A percentile compares a stretch with the other conserved stretches of the same genome.
phyloP scores from a whole-genome alignment of 2,888 invertebrate species.

The Ctena decussata region DNA sequence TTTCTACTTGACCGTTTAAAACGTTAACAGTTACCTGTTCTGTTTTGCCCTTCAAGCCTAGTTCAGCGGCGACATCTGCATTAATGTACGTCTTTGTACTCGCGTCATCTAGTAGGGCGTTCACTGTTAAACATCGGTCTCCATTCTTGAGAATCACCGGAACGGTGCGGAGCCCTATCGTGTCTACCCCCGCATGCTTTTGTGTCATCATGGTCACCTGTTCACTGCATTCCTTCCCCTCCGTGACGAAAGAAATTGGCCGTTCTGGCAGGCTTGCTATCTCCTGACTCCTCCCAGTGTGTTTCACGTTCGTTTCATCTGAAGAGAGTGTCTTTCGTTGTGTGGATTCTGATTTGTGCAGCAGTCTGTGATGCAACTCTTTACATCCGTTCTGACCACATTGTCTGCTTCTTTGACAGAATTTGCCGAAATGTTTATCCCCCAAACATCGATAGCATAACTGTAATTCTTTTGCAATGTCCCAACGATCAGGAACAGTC shows the following conservation, averaged over 20 bases:
- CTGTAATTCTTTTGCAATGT: constrained; percentile 2
- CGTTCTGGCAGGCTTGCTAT: neutral
- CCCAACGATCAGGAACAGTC: neutral
- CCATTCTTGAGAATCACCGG: constrained; percentile 46
- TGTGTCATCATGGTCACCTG: neutral
- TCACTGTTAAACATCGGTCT: constrained; percentile 25
- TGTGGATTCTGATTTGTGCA: too few relatives aligned
- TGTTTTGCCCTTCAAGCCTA: constrained; percentile 8
- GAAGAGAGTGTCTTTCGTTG: neutral
- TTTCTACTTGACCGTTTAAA: constrained; percentile 27
- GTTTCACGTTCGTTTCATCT: neutral
- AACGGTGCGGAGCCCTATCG: constrained; percentile 6
- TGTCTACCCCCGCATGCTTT: neutral
- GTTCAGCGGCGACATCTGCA: too few relatives aligned
- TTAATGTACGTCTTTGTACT: too few relatives aligned
- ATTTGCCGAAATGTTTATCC: too few relatives aligned
- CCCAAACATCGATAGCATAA: too few relatives aligned
- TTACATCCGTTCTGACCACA: constrained; percentile 19
- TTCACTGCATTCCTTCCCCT: neutral
- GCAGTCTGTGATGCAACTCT: too few relatives aligned
- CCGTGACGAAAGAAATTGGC: neutral
- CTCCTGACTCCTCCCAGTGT: neutral
- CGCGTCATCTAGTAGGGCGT: too few relatives aligned
- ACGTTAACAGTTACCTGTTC: constrained; percentile 13
- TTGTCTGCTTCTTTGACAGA: too few relatives aligned